Evolutionary conservation across 2,113 vertebrate genomes (phyloP), one percentile per base, ranked within the genome.

Genomic region (Nettapus auritus): DNA sequence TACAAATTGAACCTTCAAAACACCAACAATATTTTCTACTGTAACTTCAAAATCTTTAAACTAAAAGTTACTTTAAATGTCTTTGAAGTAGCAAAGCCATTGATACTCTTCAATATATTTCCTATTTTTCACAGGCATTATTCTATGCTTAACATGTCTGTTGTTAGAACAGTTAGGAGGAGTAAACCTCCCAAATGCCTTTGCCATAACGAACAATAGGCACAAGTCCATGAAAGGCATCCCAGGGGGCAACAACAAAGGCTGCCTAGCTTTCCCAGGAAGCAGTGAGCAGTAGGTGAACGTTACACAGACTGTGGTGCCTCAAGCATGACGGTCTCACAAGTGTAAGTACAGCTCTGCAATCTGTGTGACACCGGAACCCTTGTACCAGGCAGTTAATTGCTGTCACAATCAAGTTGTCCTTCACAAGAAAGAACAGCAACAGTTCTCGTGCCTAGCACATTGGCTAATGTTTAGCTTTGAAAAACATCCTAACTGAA

Each of bases 221-320:
- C 86, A 93, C 62, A 57, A 2, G 42, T 19, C 64, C 64, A 56
- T 68, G 56, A 70, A 86, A 74, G 12, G 19, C 79, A 33, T 57
- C 89, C 89, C 1, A 3, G 14, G 71, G 66, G 12, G 12, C 14
- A 71, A 28, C 0, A 16, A 96, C 76, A 94, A 95, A 94, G 53
- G 73, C 63, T 4, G n/a, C 52, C 19, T 2, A 22, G 42, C 64
- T 67, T 89, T 90, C 89, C 86, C 63, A 57, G 86, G 64, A 88
- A 82, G 66, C 34, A 33, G 8, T 0, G 0, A 84, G 60, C 80
- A 84, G 79, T 48, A 82, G 74, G 68, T 5, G 13, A 66, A 86
- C 34, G 44, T 42, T 40, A 42, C 46, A 36, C 31, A 1, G 1
- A 64, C 25, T 3, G 6, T 0, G 2, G 22, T 56, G 38, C 36